A percentile compares a stretch with the other conserved stretches of the same genome.
Evolutionary conservation across 2,797 vertebrate genomes (phyloP).

Genomic region (Threskiornis aethiopicus): DNA sequence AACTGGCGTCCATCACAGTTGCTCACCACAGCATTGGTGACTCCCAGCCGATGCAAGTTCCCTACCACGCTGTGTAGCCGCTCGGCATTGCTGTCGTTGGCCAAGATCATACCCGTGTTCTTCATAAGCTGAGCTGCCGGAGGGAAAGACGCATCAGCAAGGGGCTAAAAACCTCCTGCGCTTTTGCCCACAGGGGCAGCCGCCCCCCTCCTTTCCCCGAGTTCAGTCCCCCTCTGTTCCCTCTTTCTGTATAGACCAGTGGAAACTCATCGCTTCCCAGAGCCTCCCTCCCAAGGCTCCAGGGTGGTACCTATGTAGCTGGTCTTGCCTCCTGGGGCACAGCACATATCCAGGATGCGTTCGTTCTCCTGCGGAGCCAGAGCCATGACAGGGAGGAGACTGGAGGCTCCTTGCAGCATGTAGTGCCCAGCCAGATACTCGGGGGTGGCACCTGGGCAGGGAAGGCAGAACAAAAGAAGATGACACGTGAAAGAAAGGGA

Average conservation of each 20-base stretch:
- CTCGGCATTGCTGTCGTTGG: constrained; percentile 89
- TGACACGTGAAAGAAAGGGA: fast-evolving
- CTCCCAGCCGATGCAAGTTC: constrained; percentile 93
- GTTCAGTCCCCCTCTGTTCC: background rate
- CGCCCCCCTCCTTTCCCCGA: fast-evolving
- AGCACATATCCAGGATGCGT: constrained; percentile 93
- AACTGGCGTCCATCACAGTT: constrained; percentile 95
- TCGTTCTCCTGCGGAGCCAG: constrained; percentile 95
- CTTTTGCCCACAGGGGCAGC: background rate
- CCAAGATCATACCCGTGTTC: constrained; percentile 93
- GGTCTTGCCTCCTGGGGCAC: constrained; percentile 96
- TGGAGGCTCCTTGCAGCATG: constrained; percentile 97
- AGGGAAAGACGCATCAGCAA: background rate
- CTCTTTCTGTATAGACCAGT: background rate
- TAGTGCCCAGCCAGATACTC: constrained; percentile 97
- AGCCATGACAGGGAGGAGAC: constrained; percentile 94
- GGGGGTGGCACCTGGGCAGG: constrained; percentile 88
- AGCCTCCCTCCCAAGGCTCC: background rate
- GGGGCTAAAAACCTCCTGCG: fast-evolving
- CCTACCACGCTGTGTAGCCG: constrained; percentile 93
- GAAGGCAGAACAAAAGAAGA: background rate
- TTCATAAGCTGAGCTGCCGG: constrained; percentile 94
- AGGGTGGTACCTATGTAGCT: constrained; percentile 88
- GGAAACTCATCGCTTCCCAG: background rate
- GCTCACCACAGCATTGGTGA: constrained; percentile 90